Evolutionary conservation across 2,113 vertebrate species (phyloP).

Genomic region (Gopherus flavomarginatus): DNA sequence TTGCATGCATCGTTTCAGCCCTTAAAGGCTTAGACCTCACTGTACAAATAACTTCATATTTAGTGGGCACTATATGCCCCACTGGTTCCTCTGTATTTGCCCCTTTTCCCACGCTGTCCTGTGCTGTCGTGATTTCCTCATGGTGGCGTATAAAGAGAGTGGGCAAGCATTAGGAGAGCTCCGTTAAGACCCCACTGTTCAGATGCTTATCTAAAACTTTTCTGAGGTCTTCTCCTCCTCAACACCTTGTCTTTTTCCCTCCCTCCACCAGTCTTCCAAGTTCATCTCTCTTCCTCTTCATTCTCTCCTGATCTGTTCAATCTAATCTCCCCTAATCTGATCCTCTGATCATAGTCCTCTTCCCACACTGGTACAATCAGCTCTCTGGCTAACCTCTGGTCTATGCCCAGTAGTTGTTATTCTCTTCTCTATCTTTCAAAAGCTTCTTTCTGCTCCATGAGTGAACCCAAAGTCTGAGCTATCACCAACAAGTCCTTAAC

Average conservation of each 20-base stretch:
- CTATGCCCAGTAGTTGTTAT: neutral
- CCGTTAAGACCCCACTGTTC: neutral
- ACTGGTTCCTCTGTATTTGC: neutral
- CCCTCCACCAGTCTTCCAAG: neutral
- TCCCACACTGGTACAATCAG: neutral
- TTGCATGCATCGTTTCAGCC: neutral
- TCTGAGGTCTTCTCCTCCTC: neutral
- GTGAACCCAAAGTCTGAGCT: neutral
- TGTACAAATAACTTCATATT: neutral
- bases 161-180: neutral
- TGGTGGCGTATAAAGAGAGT: neutral
- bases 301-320: neutral
- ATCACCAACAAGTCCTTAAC: neutral
- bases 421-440: conserved; percentile 19
- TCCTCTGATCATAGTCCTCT: neutral
- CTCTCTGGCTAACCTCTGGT: neutral
- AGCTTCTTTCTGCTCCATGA: neutral
- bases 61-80: neutral
- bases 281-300: neutral
- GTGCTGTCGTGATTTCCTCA: neutral
- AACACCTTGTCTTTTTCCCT: neutral
- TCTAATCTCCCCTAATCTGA: neutral
- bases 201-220: neutral
- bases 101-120: neutral
- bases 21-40: neutral